These are phyloP conservation scores for Girardinus metallicus DNA, from an alignment of 2,797 vertebrate genomes.

Conservation along the genomic window DNA sequence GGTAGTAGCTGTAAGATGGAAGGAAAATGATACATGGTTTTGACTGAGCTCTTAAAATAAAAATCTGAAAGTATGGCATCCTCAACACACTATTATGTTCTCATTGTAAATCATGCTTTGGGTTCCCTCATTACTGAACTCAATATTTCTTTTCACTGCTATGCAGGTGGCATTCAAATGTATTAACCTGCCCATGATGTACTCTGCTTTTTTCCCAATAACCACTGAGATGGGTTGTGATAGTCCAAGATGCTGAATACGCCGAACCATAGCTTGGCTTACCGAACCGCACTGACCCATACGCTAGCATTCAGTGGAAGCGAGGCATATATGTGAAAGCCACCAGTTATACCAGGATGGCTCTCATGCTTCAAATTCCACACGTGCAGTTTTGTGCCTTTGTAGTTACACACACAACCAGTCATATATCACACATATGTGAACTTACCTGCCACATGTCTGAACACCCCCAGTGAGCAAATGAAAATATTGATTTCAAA, in stretches of 20 bases:
- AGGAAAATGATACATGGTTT: neutral
- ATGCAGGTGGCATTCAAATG: too few relatives aligned
- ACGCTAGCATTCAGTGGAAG: neutral
- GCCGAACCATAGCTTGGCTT: neutral
- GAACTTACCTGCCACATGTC: conserved; percentile 24
- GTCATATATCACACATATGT: conserved; percentile 15
- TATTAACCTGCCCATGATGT: neutral
- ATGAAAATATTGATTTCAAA: conserved; percentile 50
- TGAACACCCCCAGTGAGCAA: conserved; percentile 6
- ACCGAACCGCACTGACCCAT: neutral
- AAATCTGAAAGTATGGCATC: neutral
- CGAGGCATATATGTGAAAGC: neutral
- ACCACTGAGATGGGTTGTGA: neutral
- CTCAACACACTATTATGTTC: neutral
- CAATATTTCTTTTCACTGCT: too few relatives aligned
- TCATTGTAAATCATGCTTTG: too few relatives aligned
- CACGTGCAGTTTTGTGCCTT: conserved; percentile 11
- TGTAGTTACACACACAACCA: conserved; percentile 1
- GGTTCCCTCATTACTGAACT: too few relatives aligned
- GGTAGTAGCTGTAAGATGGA: neutral
- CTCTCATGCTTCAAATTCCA: conserved; percentile 10
- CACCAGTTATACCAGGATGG: neutral
- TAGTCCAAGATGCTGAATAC: neutral
- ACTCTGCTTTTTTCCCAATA: too few relatives aligned
- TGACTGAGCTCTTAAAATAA: neutral